These are phyloP conservation scores for Micropoecilia bifurca DNA, from an alignment of 2,797 vertebrate genomes.

Conservation along the genomic window DNA sequence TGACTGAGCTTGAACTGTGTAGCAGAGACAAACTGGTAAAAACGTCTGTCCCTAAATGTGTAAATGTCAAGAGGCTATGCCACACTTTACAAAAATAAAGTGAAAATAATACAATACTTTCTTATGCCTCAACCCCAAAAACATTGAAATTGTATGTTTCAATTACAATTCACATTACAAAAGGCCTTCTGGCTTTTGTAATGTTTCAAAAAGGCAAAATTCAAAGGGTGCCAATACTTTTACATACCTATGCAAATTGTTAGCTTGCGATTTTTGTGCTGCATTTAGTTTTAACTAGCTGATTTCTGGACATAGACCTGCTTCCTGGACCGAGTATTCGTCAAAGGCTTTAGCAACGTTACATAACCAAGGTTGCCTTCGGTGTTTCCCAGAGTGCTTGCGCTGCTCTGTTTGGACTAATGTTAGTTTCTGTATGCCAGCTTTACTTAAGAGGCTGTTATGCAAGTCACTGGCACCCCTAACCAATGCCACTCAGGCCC, in stretches of 20 bases:
- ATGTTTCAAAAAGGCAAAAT: background rate
- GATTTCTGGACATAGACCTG: background rate
- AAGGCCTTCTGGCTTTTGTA: too few relatives aligned
- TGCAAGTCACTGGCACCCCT: conserved; percentile 54
- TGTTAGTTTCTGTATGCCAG: conserved; percentile 48
- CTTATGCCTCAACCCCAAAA: background rate
- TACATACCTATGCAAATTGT: background rate
- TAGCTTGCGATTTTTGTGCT: background rate
- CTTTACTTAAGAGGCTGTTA: conserved; percentile 56
- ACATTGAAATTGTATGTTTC: too few relatives aligned
- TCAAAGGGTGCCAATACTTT: background rate
- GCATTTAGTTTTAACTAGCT: background rate
- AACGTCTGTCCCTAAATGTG: background rate
- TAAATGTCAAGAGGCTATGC: background rate
- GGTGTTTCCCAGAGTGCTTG: conserved; percentile 33
- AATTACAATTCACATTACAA: too few relatives aligned
- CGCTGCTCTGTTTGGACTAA: conserved; percentile 44
- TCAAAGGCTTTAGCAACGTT: background rate
- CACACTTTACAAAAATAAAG: background rate
- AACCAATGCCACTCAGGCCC: conserved; percentile 21
- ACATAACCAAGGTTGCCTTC: conserved; percentile 39
- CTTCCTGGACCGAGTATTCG: conserved; percentile 5
- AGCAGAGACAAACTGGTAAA: background rate
- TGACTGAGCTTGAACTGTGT: background rate
- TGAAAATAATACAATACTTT: background rate